Base-by-base conservation (phyloP, 1,140 invertebrate genomes). In the Amphibalanus amphitrite region DNA sequence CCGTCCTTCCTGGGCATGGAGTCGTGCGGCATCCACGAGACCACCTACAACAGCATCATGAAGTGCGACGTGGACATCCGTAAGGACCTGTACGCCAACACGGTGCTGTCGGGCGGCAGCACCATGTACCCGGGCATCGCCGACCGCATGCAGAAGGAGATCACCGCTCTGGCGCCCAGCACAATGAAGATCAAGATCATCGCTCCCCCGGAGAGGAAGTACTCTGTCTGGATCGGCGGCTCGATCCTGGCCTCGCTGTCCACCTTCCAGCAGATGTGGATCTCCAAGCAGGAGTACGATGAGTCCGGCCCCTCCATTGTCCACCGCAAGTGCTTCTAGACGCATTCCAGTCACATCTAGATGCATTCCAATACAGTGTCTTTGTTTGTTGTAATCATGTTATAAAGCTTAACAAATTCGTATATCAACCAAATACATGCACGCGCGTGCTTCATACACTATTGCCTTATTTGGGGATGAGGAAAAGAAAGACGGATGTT, bases 41-140 rank as follows among this genome's bases (percentile, higher is more conserved):
- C 93, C 76, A 91, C 91, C 70, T 95, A 93, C 88, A 95, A 95
- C 84, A 93, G 91, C 75, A 95, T 97, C 85, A 95, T 95, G 92
- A 95, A 95, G 86, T 95, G 92, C 83, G 92, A 95, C 79, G 90
- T 94, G 30, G 91, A 93, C 80, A 93, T 93, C 84, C 87, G 90
- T 84, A 92, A 92, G 86, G 93, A 95, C 83, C 83, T 95, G 83
- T 96, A 95, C 82, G 92, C 93, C 82, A 96, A 96, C 86, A 95
- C 91, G 75, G 93, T 96, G 74, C 86, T 96, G 77, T 95, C 93
- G 74, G 93, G 83, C 28, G 64, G 64, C 64, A 65, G 23, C 64
- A 65, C n/a, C 64, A 65, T 65, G 64, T 65, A n/a, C 82, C 83
- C 40, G 84, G n/a, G 84, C 75, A 83, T 84, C 76, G 83, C 83